phyloP scores from a whole-genome alignment of 2,113 vertebrate genomes.

The human (Homo sapiens) region GRCh38 chr2:222942001-222942500 shows the following conservation, averaged over 20 bases:
- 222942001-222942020: constrained; percentile 87
- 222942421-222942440: constrained; percentile 10
- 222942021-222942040: constrained; percentile 84
- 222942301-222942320: constrained; percentile 67
- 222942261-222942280: constrained; percentile 70
- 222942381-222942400: constrained; percentile 6
- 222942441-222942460: background rate
- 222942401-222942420: background rate
- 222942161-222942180: constrained; percentile 82
- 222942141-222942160: constrained; percentile 84
- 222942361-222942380: background rate
- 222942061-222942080: constrained; percentile 86
- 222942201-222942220: constrained; percentile 77
- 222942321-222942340: background rate
- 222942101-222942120: constrained; percentile 83
- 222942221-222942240: constrained; percentile 74
- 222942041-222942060: constrained; percentile 84
- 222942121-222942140: constrained; percentile 80
- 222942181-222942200: constrained; percentile 80
- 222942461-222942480: constrained; percentile 10
- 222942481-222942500: constrained; percentile 4
- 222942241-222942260: constrained; percentile 78
- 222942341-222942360: background rate
- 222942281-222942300: constrained; percentile 52
- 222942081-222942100: constrained; percentile 81